Percentiles rank a stretch among this genome's conserved stretches.
Evolutionary conservation across 1,140 invertebrate genomes (phyloP).

Genomic region (Drosophila auraria): DNA sequence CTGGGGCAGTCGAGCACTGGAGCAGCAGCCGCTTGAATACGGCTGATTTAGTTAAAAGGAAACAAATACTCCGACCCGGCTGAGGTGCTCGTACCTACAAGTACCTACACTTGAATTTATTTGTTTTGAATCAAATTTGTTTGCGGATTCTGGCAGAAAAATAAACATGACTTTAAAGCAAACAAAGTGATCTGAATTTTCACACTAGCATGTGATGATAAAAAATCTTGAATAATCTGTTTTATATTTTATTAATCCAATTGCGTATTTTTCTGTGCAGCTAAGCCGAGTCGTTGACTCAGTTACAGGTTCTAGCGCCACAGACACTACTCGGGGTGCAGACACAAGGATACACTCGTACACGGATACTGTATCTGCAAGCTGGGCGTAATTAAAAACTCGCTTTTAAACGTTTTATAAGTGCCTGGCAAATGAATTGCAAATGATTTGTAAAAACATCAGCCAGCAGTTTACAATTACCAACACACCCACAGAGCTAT

Average conservation of each 20-base stretch:
- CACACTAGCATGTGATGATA: neutral
- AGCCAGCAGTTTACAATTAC: slow-evolving; percentile 54
- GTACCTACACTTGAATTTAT: slow-evolving; percentile 9
- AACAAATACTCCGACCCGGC: slow-evolving; percentile 59
- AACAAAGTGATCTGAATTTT: neutral
- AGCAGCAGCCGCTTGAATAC: slow-evolving; percentile 62
- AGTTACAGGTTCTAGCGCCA: neutral
- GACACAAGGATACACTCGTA: neutral
- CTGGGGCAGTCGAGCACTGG: slow-evolving; percentile 36
- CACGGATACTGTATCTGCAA: slow-evolving; percentile 26
- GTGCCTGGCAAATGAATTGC: slow-evolving; percentile 69
- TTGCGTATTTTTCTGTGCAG: neutral
- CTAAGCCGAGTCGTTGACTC: slow-evolving; percentile 50
- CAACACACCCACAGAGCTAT: slow-evolving; percentile 4
- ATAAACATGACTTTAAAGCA: too few species aligned
- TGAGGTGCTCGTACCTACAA: slow-evolving; percentile 1
- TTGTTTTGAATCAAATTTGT: neutral
- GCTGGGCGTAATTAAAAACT: slow-evolving; percentile 68
- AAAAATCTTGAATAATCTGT: too few species aligned
- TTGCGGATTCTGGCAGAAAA: too few species aligned
- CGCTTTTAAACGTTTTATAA: slow-evolving; percentile 74
- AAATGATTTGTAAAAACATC: slow-evolving; percentile 77
- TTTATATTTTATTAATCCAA: neutral
- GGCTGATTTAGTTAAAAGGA: slow-evolving; percentile 73
- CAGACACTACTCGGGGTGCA: slow-evolving; percentile 3